Conservation (phyloP, 1,140 invertebrate genomes). For the Arctopsyche grandis region DNA sequence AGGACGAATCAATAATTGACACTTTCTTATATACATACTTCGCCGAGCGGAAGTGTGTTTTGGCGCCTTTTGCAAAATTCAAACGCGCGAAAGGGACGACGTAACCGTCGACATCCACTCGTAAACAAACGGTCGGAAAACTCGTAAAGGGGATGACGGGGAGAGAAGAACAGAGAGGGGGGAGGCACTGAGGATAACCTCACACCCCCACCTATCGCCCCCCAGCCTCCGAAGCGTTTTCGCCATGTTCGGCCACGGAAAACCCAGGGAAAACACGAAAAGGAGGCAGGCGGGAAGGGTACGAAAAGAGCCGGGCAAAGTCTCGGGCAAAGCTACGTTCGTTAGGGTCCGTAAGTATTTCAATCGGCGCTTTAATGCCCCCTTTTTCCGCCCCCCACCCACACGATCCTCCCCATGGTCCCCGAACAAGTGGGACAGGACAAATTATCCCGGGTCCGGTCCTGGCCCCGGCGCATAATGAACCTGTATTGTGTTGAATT, state of each 20-base stretch:
- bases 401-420: constrained; percentile 4
- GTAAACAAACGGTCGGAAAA: constrained; percentile 21
- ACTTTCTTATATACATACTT: too few relatives aligned
- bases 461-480: constrained; percentile 42
- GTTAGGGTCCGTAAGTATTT: constrained; percentile 25
- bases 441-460: constrained; percentile 30
- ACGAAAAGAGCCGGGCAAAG: constrained; percentile 2
- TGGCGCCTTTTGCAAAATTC: neutral
- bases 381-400: neutral
- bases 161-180: neutral
- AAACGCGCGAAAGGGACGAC: neutral
- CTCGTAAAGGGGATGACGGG: constrained; percentile 3
- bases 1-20: too few relatives aligned
- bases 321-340: constrained; percentile 13
- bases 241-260: too few relatives aligned
- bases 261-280: neutral
- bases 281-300: neutral
- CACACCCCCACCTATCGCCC: too few relatives aligned
- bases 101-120: neutral
- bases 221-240: too few relatives aligned
- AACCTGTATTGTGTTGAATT: constrained; percentile 52
- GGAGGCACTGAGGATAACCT: neutral
- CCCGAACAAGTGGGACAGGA: constrained; percentile 4
- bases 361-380: constrained; percentile 29
- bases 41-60: too few relatives aligned